These are phyloP conservation scores for Poecilus cupreus DNA, from an alignment of 2,888 invertebrate genomes.

Conservation along the genomic window DNA sequence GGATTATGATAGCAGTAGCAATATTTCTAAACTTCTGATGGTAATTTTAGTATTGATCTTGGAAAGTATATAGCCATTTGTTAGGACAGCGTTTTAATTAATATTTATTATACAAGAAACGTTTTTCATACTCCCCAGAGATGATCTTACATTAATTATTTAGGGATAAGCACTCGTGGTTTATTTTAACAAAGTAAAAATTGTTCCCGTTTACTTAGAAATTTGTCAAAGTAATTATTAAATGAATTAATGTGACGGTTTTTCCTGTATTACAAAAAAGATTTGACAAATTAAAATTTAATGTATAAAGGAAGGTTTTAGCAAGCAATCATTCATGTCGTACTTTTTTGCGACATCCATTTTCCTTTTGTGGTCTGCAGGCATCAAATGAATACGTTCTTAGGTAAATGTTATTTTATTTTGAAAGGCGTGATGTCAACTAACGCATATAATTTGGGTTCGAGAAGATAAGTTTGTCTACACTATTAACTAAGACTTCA, in stretches of 20 bases:
- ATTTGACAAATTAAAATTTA: slow-evolving; percentile 5
- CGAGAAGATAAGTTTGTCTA: not conserved
- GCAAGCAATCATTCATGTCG: not conserved
- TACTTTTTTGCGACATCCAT: not conserved
- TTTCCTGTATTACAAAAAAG: not conserved
- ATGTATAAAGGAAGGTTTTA: not conserved
- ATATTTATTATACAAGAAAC: not conserved
- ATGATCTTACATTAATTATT: not conserved
- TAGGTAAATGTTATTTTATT: too few species aligned
- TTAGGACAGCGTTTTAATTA: too few species aligned
- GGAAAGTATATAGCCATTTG: too few species aligned
- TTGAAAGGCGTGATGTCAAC: too few species aligned
- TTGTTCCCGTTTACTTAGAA: not conserved
- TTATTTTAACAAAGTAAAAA: not conserved
- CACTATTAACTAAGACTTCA: not conserved
- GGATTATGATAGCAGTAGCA: not conserved
- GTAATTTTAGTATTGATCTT: not conserved
- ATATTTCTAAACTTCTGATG: not conserved
- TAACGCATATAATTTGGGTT: too few species aligned
- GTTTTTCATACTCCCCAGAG: not conserved
- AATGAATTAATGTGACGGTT: not conserved
- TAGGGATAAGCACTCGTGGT: not conserved
- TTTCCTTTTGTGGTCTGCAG: not conserved
- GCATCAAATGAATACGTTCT: too few species aligned
- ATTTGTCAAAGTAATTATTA: not conserved